phyloP scores from a whole-genome alignment of 2,888 invertebrate species.

The Apodemia zela region DNA sequence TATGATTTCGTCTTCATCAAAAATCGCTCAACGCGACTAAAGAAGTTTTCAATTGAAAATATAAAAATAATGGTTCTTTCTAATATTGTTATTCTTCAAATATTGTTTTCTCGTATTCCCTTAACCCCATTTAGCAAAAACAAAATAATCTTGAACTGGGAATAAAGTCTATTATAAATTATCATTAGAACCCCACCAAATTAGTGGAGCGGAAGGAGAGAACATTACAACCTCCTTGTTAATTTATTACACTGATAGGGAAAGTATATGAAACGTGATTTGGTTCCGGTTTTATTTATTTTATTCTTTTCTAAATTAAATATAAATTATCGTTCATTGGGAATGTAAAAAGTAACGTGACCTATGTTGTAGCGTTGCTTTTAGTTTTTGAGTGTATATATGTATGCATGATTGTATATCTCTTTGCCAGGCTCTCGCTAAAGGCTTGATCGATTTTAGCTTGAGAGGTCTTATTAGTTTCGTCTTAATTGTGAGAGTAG shows the following conservation, averaged over 20 bases:
- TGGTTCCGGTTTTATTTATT: not conserved
- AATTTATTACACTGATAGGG: constrained; percentile 16
- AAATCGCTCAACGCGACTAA: too few relatives aligned
- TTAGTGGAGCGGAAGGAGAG: constrained; percentile 14
- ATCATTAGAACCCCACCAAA: constrained; percentile 3
- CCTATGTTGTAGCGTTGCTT: too few relatives aligned
- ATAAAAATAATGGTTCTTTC: not conserved
- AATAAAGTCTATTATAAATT: constrained; percentile 2
- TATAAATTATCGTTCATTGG: too few relatives aligned
- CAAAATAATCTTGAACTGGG: not conserved
- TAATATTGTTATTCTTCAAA: not conserved
- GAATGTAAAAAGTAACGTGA: too few relatives aligned
- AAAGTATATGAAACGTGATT: constrained; percentile 2
- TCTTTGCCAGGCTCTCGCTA: too few relatives aligned
- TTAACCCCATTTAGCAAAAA: not conserved
- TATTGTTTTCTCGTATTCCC: not conserved
- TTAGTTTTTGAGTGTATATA: too few relatives aligned
- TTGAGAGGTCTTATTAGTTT: too few relatives aligned
- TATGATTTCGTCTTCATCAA: too few relatives aligned
- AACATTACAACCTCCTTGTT: constrained; percentile 5
- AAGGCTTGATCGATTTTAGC: too few relatives aligned
- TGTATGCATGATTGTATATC: too few relatives aligned
- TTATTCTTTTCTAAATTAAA: not conserved
- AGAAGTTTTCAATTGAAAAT: too few relatives aligned
- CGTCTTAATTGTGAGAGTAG: too few relatives aligned